Conservation (phyloP, 2,113 vertebrate genomes). For the Trichechus manatus region DNA sequence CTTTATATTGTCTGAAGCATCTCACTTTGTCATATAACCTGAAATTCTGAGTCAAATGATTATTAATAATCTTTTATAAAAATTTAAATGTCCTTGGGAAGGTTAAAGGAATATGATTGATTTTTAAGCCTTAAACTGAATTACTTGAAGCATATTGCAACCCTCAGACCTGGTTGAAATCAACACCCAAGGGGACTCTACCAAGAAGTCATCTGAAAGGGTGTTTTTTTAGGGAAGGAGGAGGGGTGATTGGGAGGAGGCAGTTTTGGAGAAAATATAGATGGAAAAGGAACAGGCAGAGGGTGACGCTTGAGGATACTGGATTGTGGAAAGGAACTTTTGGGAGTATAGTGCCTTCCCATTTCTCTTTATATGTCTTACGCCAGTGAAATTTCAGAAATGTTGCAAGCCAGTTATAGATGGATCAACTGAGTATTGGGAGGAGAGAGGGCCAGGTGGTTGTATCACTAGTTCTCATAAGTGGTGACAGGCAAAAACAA, state of each 20-base stretch:
- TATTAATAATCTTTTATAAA: constrained; percentile 24
- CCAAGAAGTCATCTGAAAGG: not conserved
- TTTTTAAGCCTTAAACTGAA: constrained; percentile 32
- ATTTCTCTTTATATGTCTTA: not conserved
- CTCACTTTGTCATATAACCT: constrained; percentile 13
- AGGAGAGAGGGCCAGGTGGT: not conserved
- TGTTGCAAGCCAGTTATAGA: not conserved
- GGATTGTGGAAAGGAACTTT: not conserved
- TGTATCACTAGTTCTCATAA: not conserved
- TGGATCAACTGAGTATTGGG: not conserved
- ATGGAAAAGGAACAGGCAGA: not conserved
- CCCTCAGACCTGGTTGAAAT: constrained; percentile 11
- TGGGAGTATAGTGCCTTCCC: not conserved
- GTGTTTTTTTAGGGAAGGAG: not conserved
- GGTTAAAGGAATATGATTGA: constrained; percentile 28
- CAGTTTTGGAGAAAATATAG: not conserved
- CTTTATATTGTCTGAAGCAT: not conserved
- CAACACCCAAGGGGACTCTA: not conserved
- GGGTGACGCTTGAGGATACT: not conserved
- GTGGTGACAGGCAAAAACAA: not conserved
- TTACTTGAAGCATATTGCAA: constrained; percentile 38
- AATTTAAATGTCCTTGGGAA: constrained; percentile 47
- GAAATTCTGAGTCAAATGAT: constrained; percentile 28
- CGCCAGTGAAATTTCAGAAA: not conserved
- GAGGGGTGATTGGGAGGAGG: not conserved